Conservation (phyloP, 37 sponge, comb jelly and placozoan genomes). For the Hexactinellida sp. region DNA sequence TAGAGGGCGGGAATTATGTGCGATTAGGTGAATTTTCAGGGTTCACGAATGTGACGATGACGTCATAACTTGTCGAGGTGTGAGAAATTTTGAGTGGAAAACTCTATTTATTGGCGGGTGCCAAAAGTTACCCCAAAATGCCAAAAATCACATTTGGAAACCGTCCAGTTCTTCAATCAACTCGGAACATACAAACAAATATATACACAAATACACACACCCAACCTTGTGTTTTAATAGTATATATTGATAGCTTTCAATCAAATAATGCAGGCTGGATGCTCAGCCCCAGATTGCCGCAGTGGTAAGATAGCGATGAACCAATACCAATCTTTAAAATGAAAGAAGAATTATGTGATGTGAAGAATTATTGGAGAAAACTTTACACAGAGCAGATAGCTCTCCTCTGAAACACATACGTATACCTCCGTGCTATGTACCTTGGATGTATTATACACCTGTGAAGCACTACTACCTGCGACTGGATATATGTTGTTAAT, state of each 20-base stretch:
- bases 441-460: neutral
- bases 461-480: neutral
- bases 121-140: no score
- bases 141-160: no score
- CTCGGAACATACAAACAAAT: no score
- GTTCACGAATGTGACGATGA: no score
- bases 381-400: neutral
- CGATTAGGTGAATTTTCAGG: no score
- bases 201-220: no score
- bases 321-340: neutral
- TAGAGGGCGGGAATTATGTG: no score
- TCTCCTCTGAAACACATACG: neutral
- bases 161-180: no score
- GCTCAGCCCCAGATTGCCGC: neutral
- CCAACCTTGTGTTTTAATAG: no score
- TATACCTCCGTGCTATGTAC: neutral
- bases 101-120: no score
- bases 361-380: neutral
- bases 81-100: no score
- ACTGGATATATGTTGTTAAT: neutral
- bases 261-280: neutral
- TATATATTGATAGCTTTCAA: neutral
- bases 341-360: neutral
- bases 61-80: no score
- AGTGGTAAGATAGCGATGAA: neutral